Evolutionary conservation across 92 coral and sea anemone genomes (phyloP).

Genomic region (Epizoanthus scotinus): DNA sequence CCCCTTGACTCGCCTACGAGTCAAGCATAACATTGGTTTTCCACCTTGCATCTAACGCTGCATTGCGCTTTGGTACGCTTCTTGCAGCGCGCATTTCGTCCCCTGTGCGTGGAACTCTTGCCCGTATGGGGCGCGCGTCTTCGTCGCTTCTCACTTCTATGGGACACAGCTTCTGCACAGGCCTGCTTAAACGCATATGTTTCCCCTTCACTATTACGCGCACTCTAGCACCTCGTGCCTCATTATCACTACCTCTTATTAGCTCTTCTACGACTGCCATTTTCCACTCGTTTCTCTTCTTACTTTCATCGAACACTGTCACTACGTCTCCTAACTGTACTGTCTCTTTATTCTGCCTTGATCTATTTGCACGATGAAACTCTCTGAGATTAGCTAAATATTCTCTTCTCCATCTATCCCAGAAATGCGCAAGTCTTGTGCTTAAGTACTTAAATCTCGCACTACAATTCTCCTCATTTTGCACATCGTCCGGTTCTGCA

Average conservation of each 20-base stretch:
- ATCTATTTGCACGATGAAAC: constrained; percentile 28
- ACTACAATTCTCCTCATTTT: constrained; percentile 19
- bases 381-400: constrained; percentile 51
- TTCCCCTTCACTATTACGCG: constrained; percentile 47
- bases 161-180: constrained; percentile 62
- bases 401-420: constrained; percentile 66
- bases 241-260: constrained; percentile 41
- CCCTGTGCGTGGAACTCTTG: too few species aligned
- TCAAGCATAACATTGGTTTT: too few species aligned
- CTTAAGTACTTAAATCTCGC: constrained; percentile 41
- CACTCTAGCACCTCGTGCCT: constrained; percentile 59
- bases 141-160: constrained; percentile 2
- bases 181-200: constrained; percentile 42
- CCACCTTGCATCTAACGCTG: too few species aligned
- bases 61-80: too few species aligned
- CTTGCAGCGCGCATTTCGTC: too few species aligned
- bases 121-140: too few species aligned
- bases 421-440: constrained; percentile 44
- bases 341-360: neutral
- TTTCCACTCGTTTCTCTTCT: constrained; percentile 45
- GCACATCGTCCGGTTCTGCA: too few species aligned
- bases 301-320: too few species aligned
- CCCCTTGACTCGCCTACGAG: too few species aligned
- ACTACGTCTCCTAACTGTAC: constrained; percentile 50
- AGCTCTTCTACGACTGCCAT: constrained; percentile 46